These are phyloP conservation scores for Blastobasis adustella DNA, from an alignment of 2,888 invertebrate species.

Conservation along the genomic window DNA sequence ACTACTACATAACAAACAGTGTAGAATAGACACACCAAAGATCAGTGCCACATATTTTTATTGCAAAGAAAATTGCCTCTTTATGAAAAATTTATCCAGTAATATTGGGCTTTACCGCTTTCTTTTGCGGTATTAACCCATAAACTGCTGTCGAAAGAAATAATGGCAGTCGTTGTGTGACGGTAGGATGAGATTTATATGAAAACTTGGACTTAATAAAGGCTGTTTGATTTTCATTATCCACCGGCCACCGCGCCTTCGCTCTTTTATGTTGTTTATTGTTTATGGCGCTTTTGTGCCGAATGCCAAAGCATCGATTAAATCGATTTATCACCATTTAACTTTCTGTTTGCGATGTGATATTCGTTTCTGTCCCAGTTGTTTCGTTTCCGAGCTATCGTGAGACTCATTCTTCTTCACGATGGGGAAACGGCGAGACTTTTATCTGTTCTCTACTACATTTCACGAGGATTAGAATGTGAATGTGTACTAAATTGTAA, in stretches of 20 bases:
- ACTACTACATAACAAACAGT: too few species aligned
- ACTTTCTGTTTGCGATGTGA: not conserved
- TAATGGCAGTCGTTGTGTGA: conserved; percentile 21
- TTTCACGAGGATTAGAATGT: too few species aligned
- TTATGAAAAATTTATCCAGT: conserved; percentile 32
- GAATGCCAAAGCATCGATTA: too few species aligned
- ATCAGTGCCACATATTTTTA: conserved; percentile 26
- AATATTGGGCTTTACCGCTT: conserved; percentile 29
- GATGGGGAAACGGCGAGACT: too few species aligned
- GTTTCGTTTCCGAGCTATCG: too few species aligned
- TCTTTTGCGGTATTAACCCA: conserved; percentile 23
- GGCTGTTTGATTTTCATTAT: conserved; percentile 23
- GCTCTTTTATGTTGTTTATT: too few species aligned
- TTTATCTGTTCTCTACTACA: too few species aligned
- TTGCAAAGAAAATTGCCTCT: conserved; percentile 22
- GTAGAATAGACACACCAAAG: conserved; percentile 7
- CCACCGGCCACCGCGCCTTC: conserved; percentile 8
- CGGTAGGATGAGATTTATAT: conserved; percentile 27
- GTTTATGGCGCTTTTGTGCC: too few species aligned
- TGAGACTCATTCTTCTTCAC: too few species aligned
- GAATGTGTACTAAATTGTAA: too few species aligned
- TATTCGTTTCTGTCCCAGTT: too few species aligned
- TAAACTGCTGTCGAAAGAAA: conserved; percentile 30
- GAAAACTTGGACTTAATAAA: conserved; percentile 23
- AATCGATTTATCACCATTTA: too few species aligned